A percentile compares a stretch with the other conserved stretches of the same genome.
Conservation (phyloP, 1,140 invertebrate genomes). For the Drosophila sulfurigaster region DNA sequence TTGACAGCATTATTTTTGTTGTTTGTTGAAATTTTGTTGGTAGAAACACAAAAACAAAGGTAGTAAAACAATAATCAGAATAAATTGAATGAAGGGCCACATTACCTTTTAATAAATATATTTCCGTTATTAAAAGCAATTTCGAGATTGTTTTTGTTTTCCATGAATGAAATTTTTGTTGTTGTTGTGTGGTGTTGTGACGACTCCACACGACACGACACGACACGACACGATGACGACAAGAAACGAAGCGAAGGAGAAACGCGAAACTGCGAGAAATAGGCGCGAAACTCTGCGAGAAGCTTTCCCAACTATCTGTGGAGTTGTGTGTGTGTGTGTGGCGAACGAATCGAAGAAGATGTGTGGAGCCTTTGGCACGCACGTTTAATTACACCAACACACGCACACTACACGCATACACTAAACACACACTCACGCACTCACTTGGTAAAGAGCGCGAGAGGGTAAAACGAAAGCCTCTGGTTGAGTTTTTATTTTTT, state of each 20-base stretch:
- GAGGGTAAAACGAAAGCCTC: conserved; percentile 39
- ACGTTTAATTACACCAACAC: conserved; percentile 48
- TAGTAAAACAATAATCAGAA: neutral
- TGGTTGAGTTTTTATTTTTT: conserved; percentile 7
- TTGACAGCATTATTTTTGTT: neutral
- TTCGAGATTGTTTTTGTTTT: conserved; percentile 85
- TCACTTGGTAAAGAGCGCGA: conserved; percentile 11
- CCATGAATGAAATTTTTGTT: conserved; percentile 79
- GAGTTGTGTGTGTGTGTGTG: neutral
- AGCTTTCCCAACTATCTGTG: conserved; percentile 9
- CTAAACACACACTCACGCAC: conserved; percentile 6
- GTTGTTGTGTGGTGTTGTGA: conserved; percentile 42
- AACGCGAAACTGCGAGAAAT: conserved; percentile 22
- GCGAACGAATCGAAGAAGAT: neutral
- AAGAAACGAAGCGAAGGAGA: neutral
- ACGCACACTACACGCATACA: conserved; percentile 18
- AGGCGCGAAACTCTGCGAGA: conserved; percentile 33
- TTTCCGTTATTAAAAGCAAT: conserved; percentile 85
- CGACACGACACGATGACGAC: conserved; percentile 10
- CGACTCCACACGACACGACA: conserved; percentile 25
- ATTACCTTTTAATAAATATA: conserved; percentile 85
- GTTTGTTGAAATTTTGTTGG: neutral
- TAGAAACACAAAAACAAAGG: neutral
- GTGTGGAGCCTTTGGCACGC: conserved; percentile 20
- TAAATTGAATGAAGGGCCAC: conserved; percentile 16